phyloP scores from a whole-genome alignment of 2,888 invertebrate species.

The Hemistola chrysoprasaria region DNA sequence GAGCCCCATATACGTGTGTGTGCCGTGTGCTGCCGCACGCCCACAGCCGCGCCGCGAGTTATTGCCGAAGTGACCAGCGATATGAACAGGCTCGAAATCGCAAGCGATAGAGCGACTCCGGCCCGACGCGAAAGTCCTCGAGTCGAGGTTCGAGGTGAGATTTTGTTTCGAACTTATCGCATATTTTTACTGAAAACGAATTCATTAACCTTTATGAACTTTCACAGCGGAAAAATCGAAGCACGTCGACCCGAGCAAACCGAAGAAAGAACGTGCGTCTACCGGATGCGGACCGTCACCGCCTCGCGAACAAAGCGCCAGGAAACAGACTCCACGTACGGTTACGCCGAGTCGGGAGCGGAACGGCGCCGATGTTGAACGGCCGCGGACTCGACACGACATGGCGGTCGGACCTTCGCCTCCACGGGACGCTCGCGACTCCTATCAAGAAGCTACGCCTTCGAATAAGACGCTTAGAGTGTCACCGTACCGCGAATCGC shows the following conservation, averaged over 20 bases:
- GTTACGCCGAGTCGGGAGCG: conserved; percentile 75
- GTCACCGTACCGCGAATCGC: conserved; percentile 40
- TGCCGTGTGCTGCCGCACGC: conserved; percentile 93
- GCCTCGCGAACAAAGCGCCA: conserved; percentile 66
- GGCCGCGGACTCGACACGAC: conserved; percentile 47
- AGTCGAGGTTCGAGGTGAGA: conserved; percentile 77
- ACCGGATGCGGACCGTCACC: conserved; percentile 86
- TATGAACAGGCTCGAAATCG: conserved; percentile 37
- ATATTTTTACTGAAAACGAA: too few species aligned
- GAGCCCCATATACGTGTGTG: conserved; percentile 90
- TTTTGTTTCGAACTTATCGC: too few species aligned
- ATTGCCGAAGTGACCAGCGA: conserved; percentile 33
- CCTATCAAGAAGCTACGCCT: conserved; percentile 34
- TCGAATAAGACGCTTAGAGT: conserved; percentile 34
- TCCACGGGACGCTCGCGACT: conserved; percentile 47
- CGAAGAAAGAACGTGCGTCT: conserved; percentile 60
- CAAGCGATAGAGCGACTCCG: conserved; percentile 22
- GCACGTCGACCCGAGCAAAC: conserved; percentile 31
- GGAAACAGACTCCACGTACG: conserved; percentile 44
- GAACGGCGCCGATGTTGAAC: conserved; percentile 32
- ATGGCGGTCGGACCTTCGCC: conserved; percentile 71
- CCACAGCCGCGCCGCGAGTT: conserved; percentile 63
- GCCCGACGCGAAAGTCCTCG: conserved; percentile 28
- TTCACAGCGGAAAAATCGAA: conserved; percentile 6
- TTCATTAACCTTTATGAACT: not conserved